phyloP scores from a whole-genome alignment of 37 sponge, comb jelly and placozoan genomes.

The Geodia barretti region DNA sequence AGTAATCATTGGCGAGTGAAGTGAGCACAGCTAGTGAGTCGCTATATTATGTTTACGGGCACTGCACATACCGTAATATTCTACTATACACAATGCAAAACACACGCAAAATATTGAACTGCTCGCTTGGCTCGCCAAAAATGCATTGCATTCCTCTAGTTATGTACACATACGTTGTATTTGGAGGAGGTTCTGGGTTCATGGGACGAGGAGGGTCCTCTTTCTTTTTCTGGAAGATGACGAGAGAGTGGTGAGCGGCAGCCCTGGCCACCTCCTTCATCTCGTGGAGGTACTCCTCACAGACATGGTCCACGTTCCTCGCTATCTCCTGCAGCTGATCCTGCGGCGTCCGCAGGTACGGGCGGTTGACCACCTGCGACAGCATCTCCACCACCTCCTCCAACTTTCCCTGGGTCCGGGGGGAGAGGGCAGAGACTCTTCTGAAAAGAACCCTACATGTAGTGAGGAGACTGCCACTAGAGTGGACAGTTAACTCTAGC shows the following conservation, averaged over 20 bases:
- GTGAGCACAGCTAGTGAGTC: no score
- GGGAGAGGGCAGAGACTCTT: not conserved
- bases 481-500: not conserved
- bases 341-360: conserved; percentile 75
- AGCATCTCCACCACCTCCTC: conserved; percentile 75
- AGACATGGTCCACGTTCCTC: conserved; percentile 35
- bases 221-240: not conserved
- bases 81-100: no score
- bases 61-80: no score
- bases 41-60: no score
- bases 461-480: not conserved
- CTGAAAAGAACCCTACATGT: not conserved
- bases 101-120: no score
- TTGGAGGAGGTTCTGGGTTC: not conserved
- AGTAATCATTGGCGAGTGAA: no score
- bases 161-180: not conserved
- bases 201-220: not conserved
- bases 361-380: conserved; percentile 72
- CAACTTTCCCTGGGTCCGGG: conserved; percentile 71
- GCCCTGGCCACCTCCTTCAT: conserved; percentile 38
- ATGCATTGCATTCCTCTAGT: not conserved
- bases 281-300: conserved; percentile 27
- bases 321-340: conserved; percentile 52
- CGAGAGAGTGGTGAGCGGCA: not conserved
- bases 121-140: not conserved